Evolutionary conservation across 2,888 invertebrate genomes (phyloP), one percentile per base, ranked within the genome.

Genomic region (Ischnus inquisitorius): DNA sequence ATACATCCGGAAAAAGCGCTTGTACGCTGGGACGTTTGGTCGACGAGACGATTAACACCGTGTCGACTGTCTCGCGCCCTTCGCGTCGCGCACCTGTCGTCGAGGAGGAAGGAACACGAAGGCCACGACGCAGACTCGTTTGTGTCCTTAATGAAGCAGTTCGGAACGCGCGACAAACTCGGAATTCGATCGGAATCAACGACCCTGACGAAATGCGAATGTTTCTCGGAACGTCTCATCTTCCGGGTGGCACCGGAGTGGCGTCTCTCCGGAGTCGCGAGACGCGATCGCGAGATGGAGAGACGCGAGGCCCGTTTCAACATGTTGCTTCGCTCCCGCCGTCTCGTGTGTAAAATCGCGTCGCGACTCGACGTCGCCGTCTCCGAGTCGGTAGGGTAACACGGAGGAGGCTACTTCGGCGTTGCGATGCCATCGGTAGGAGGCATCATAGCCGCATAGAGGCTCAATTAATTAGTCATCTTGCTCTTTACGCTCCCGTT

Each of bases 281-380:
- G n/a, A 65, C 60, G 46, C 57, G 48, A 48, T 39, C 48, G 34
- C 28, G 62, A 16, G 48, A 57, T 43, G 46, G 16, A 54, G 39
- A 60, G 34, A 34, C 34, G 34, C 34, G 34, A 34, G 5, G 2
- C 34, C 5, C 5, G 69, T 22, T n/a, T 34, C 22, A 34, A 34
- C n/a, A 22, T 22, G 54, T 41, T 28, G 48, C 14, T n/a, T 12
- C 19, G 34, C 62, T 48, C 41, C 25, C 41, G 72, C 25, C 71
- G 79, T 34, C 39, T 68, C 54, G 71, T 76, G 83, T 77, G 77
- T 62, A 83, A 80, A 83, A 83, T 83, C 79, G 76, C 67, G 83
- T 83, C 83, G 83, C 83, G 83, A 79, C 83, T 80, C 28, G 28
- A 39, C 76, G 83, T 80, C 83, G 83, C 83, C 83, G 64, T 34